phyloP scores from a whole-genome alignment of 2,888 invertebrate species.

The Trissolcus japonicus region DNA sequence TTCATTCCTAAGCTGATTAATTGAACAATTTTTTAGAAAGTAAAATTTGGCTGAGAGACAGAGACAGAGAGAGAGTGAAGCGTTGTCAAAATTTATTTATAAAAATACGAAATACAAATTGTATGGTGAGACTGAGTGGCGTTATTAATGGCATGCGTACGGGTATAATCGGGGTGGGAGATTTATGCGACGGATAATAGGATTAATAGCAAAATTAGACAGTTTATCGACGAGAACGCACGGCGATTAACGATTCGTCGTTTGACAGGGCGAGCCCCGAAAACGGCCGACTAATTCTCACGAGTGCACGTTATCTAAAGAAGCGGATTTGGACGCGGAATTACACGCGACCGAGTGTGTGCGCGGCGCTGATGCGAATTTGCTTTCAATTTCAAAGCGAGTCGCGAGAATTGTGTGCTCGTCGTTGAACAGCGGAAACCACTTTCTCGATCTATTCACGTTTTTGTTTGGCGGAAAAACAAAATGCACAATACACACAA shows the following conservation, averaged over 20 bases:
- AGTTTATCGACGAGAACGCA: conserved; percentile 61
- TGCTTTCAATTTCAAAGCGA: conserved; percentile 25
- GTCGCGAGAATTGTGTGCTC: conserved; percentile 16
- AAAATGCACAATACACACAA: conserved; percentile 17
- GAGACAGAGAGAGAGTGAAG: no score
- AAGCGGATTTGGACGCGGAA: conserved; percentile 35
- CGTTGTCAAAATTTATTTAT: no score
- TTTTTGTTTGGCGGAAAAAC: conserved; percentile 33
- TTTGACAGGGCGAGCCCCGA: conserved; percentile 34
- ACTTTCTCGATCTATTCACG: conserved; percentile 32
- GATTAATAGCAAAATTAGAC: conserved; percentile 66
- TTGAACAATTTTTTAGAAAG: background rate
- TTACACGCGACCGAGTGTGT: conserved; percentile 26
- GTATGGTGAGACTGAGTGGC: conserved; percentile 18
- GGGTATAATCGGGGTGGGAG: conserved; percentile 38
- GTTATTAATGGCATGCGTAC: conserved; percentile 59
- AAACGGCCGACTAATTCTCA: conserved; percentile 23
- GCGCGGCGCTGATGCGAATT: conserved; percentile 16
- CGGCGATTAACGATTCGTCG: conserved; percentile 45
- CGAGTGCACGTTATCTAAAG: conserved; percentile 40
- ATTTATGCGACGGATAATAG: conserved; percentile 64
- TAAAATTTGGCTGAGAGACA: background rate
- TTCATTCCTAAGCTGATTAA: conserved; percentile 14
- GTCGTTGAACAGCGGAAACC: conserved; percentile 43
- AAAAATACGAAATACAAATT: no score